Conservation (phyloP, 2,888 invertebrate genomes). For the Mesoligia furuncula region DNA sequence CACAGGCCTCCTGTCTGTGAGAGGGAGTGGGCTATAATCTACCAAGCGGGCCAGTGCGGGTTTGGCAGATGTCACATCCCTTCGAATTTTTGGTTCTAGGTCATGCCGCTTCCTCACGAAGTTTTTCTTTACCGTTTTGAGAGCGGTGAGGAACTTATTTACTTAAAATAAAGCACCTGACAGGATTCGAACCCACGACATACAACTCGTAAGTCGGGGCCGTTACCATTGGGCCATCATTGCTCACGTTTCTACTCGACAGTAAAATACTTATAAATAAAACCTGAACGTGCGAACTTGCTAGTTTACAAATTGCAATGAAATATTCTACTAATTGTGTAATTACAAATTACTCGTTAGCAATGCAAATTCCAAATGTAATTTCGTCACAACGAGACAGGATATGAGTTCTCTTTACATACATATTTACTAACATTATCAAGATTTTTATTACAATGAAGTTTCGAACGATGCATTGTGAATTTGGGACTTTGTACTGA, state of each 20-base stretch:
- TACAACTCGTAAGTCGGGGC: too few species aligned
- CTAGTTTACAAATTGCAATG: slow-evolving; percentile 22
- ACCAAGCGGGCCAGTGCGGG: too few species aligned
- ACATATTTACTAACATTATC: slow-evolving; percentile 43
- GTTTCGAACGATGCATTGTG: slow-evolving; percentile 37
- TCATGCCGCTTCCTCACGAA: too few species aligned
- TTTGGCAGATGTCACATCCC: too few species aligned
- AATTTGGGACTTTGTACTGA: background rate
- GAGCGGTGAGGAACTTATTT: too few species aligned
- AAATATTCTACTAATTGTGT: slow-evolving; percentile 33
- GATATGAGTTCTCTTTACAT: slow-evolving; percentile 56
- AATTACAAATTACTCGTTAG: slow-evolving; percentile 43
- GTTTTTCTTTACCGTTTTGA: too few species aligned
- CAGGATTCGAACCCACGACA: too few species aligned
- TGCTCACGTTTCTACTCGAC: background rate
- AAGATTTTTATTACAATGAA: slow-evolving; percentile 58
- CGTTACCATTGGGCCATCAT: too few species aligned
- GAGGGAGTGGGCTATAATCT: too few species aligned
- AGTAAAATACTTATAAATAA: background rate
- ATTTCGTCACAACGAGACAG: slow-evolving; percentile 48
- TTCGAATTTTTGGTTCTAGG: too few species aligned
- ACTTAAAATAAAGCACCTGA: too few species aligned
- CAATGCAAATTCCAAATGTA: slow-evolving; percentile 46
- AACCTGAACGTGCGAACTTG: slow-evolving; percentile 4
- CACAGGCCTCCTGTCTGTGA: too few species aligned